A percentile compares a stretch with the other conserved stretches of the same genome.
Evolutionary conservation across 2,888 invertebrate genomes (phyloP).

Genomic region (Helobdella robusta): DNA sequence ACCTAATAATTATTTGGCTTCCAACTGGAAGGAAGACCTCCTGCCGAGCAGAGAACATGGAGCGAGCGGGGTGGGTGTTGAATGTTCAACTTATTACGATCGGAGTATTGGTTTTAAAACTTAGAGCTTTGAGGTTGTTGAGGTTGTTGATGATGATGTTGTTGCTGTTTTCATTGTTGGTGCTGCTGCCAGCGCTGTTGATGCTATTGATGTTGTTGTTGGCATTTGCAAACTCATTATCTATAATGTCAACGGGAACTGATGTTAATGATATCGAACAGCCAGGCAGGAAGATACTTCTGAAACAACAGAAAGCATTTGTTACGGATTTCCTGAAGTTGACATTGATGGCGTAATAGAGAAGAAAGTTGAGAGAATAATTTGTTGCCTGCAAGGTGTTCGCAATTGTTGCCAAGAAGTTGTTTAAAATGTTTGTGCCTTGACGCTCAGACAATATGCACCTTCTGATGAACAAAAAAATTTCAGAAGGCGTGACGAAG

Average conservation of each 20-base stretch:
- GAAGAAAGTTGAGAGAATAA: conserved; percentile 37
- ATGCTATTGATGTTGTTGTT: not conserved
- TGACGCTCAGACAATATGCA: conserved; percentile 29
- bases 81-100: not conserved
- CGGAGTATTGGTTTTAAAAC: not conserved
- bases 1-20: too few species aligned
- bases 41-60: too few species aligned
- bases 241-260: not conserved
- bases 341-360: conserved; percentile 35
- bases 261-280: not conserved
- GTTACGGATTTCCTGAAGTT: conserved; percentile 29
- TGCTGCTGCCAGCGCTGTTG: not conserved
- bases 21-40: too few species aligned
- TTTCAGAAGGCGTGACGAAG: conserved; percentile 45
- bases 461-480: conserved; percentile 40
- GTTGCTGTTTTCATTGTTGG: not conserved
- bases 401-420: conserved; percentile 28
- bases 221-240: not conserved
- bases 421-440: conserved; percentile 19
- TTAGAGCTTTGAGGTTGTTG: not conserved
- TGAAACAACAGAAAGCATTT: not conserved
- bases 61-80: too few species aligned
- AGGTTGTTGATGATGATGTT: not conserved
- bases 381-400: conserved; percentile 34
- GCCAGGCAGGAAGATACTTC: not conserved